Evolutionary conservation across 2,797 vertebrate species (phyloP).

Genomic region (Hirundo rustica): DNA sequence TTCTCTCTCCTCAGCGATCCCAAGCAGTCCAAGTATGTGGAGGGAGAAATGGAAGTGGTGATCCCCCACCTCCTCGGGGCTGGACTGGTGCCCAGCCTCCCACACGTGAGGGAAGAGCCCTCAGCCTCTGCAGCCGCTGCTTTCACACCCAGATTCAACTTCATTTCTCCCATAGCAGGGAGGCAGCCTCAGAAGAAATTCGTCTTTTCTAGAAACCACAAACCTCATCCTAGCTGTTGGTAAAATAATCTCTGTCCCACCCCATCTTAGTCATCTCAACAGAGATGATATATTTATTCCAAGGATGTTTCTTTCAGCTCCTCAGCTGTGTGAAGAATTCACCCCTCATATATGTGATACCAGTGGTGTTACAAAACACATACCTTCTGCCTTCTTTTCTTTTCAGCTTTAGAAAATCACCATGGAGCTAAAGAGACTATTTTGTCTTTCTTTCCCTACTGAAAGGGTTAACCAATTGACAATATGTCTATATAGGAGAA

Average conservation of each 20-base stretch:
- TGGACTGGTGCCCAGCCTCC: not conserved
- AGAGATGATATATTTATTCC: not conserved
- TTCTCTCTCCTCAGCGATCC: not conserved
- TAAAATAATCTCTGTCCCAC: not conserved
- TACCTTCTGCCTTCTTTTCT: not conserved
- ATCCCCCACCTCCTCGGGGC: not conserved
- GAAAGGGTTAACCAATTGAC: not conserved
- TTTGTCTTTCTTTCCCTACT: not conserved
- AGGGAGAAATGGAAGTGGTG: not conserved
- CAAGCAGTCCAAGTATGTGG: not conserved
- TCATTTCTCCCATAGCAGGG: not conserved
- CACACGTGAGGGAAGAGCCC: fast-evolving
- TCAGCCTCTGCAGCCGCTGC: not conserved
- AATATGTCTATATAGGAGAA: not conserved
- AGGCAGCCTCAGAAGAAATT: not conserved
- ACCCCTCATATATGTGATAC: not conserved
- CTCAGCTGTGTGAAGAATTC: not conserved
- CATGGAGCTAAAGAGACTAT: not conserved
- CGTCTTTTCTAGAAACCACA: not conserved
- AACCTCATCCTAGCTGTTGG: not conserved
- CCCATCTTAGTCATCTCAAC: not conserved
- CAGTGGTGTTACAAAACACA: not conserved
- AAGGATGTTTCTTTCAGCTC: not conserved
- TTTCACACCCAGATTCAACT: not conserved
- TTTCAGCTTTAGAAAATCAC: not conserved